These are phyloP conservation scores for Apoda limacodes DNA, from an alignment of 2,888 invertebrate species.

Conservation along the genomic window DNA sequence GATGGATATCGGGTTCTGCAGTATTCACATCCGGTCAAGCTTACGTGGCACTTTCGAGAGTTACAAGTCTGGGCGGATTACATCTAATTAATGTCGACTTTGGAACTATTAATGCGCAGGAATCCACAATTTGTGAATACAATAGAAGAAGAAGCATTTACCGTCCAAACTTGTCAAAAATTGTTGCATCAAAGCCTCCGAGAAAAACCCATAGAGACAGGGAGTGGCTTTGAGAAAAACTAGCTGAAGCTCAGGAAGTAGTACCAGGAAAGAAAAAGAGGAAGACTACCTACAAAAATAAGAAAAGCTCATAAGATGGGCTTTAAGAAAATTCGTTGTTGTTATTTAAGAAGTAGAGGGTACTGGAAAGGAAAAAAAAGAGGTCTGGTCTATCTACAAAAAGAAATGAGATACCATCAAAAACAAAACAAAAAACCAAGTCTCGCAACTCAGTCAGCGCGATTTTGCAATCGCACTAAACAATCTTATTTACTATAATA, in stretches of 20 bases:
- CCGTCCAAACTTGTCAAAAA: constrained; percentile 10
- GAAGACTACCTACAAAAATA: neutral
- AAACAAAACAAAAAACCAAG: too few species aligned
- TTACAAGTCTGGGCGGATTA: constrained; percentile 8
- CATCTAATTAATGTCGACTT: constrained; percentile 7
- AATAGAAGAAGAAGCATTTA: constrained; percentile 8
- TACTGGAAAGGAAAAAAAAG: too few species aligned
- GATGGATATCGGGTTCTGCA: constrained; percentile 10
- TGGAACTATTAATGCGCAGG: constrained; percentile 6
- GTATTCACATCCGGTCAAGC: constrained; percentile 6
- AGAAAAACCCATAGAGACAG: constrained; percentile 14
- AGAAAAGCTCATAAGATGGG: too few species aligned
- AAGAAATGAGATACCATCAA: too few species aligned
- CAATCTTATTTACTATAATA: too few species aligned
- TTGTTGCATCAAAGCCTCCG: constrained; percentile 9
- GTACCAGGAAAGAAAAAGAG: neutral
- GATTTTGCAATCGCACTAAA: too few species aligned
- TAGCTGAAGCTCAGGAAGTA: neutral
- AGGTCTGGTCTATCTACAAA: too few species aligned
- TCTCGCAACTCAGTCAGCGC: too few species aligned
- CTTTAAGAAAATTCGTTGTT: too few species aligned
- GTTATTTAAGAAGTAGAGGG: too few species aligned
- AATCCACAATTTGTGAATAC: constrained; percentile 8
- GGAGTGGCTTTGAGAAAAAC: constrained; percentile 6
- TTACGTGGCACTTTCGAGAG: constrained; percentile 5